These are phyloP conservation scores for Hirtodrosophila trivittata DNA, from an alignment of 2,888 invertebrate genomes.

Conservation along the genomic window DNA sequence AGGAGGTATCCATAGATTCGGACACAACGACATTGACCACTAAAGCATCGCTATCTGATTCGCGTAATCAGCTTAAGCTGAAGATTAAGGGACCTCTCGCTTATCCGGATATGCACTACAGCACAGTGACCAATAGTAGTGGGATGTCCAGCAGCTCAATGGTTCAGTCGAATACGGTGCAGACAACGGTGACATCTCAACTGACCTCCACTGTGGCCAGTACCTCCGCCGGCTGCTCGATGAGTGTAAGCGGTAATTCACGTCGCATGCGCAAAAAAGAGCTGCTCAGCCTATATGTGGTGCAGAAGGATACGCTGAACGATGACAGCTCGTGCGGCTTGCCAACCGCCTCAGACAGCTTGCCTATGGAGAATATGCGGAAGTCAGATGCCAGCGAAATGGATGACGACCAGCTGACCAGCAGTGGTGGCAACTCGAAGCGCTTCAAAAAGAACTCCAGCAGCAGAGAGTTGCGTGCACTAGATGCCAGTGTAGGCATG, in stretches of 20 bases:
- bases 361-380: conserved; percentile 86
- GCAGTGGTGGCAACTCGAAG: conserved; percentile 81
- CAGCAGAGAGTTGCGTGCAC: conserved; percentile 86
- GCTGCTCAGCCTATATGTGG: conserved; percentile 92
- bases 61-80: conserved; percentile 93
- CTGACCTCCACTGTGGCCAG: conserved; percentile 66
- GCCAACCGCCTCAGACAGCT: conserved; percentile 83
- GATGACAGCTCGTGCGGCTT: conserved; percentile 87
- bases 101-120: conserved; percentile 88
- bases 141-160: conserved; percentile 55
- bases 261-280: conserved; percentile 96
- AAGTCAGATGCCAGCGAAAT: conserved; percentile 94
- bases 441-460: conserved; percentile 86
- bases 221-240: conserved; percentile 42
- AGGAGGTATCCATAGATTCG: conserved; percentile 84
- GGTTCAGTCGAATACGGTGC: conserved; percentile 70
- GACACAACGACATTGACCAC: conserved; percentile 85
- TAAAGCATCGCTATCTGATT: conserved; percentile 91
- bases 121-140: conserved; percentile 51
- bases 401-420: conserved; percentile 93
- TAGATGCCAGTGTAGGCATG: conserved; percentile 86
- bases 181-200: conserved; percentile 69
- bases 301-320: conserved; percentile 92
- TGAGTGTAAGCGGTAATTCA: conserved; percentile 85
- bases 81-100: conserved; percentile 95